Evolutionary conservation across 2,888 invertebrate species (phyloP).

Genomic region (Microplitis deprimator): DNA sequence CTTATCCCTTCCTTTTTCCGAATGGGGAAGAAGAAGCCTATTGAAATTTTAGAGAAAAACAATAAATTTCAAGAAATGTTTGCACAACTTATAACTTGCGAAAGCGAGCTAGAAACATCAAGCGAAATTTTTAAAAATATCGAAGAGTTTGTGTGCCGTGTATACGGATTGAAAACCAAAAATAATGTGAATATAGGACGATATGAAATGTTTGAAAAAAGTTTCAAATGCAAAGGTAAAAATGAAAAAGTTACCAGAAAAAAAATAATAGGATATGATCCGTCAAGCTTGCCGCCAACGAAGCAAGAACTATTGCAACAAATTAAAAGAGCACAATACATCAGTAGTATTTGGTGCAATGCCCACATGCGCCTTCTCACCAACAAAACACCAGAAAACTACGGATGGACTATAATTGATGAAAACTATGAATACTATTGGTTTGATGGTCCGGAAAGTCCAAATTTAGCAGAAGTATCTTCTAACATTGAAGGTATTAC

Average conservation of each 20-base stretch:
- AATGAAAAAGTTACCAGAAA: constrained; percentile 48
- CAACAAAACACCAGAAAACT: constrained; percentile 41
- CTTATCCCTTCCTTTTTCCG: constrained; percentile 48
- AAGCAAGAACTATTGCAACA: constrained; percentile 48
- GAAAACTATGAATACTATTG: constrained; percentile 42
- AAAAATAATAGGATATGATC: constrained; percentile 46
- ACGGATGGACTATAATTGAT: constrained; percentile 46
- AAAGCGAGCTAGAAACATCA: constrained; percentile 30
- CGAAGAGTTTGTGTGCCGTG: constrained; percentile 47
- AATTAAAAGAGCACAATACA: constrained; percentile 35
- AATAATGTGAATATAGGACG: constrained; percentile 52
- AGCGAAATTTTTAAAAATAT: constrained; percentile 40
- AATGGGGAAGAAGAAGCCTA: constrained; percentile 47
- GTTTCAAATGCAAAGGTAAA: constrained; percentile 49
- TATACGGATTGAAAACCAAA: constrained; percentile 49
- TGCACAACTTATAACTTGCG: constrained; percentile 23
- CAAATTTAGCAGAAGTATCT: constrained; percentile 33
- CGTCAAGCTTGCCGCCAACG: constrained; percentile 42
- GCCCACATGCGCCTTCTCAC: constrained; percentile 38
- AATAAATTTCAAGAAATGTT: constrained; percentile 46
- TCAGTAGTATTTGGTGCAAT: constrained; percentile 39
- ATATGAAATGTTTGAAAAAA: constrained; percentile 53
- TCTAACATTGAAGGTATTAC: constrained; percentile 34
- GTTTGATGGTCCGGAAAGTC: constrained; percentile 43
- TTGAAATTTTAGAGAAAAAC: constrained; percentile 41